Percentiles rank a stretch among this genome's conserved stretches.
phyloP scores from a whole-genome alignment of 2,888 invertebrate genomes.

The Erebia epiphron region DNA sequence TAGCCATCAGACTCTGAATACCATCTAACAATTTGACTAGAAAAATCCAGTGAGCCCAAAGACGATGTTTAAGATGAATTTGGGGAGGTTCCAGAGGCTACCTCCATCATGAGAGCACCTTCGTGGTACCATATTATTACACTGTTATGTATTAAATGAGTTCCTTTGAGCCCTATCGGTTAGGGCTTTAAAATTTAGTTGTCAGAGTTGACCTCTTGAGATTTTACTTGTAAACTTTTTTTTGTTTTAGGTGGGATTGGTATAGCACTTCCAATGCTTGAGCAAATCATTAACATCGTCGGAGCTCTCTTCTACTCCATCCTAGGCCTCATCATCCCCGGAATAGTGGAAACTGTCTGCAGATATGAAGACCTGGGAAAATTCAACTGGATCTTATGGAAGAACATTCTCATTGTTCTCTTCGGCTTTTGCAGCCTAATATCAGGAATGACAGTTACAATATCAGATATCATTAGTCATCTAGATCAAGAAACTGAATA shows the following conservation, averaged over 20 bases:
- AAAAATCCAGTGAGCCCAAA: too few species aligned
- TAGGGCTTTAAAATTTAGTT: too few species aligned
- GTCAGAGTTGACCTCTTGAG: too few species aligned
- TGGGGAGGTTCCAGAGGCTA: too few species aligned
- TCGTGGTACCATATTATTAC: too few species aligned
- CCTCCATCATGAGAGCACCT: too few species aligned
- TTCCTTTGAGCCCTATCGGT: too few species aligned
- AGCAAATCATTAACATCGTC: conserved; percentile 75
- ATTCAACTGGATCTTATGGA: conserved; percentile 86
- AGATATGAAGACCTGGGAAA: conserved; percentile 87
- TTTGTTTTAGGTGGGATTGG: conserved; percentile 83
- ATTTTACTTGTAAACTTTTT: too few species aligned
- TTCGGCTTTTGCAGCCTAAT: conserved; percentile 85
- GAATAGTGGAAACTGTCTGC: conserved; percentile 87
- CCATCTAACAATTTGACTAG: too few species aligned
- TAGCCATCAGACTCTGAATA: too few species aligned
- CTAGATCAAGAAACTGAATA: conserved; percentile 73
- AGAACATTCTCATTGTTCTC: conserved; percentile 84
- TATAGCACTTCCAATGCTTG: conserved; percentile 84
- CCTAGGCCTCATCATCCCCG: conserved; percentile 90
- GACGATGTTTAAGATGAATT: too few species aligned
- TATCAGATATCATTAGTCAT: conserved; percentile 62
- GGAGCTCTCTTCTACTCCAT: conserved; percentile 85
- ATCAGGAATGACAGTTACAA: conserved; percentile 81
- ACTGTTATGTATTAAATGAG: too few species aligned